These are phyloP conservation scores for Heliconius eleuchia DNA, from an alignment of 1,140 invertebrate genomes.

Conservation along the genomic window DNA sequence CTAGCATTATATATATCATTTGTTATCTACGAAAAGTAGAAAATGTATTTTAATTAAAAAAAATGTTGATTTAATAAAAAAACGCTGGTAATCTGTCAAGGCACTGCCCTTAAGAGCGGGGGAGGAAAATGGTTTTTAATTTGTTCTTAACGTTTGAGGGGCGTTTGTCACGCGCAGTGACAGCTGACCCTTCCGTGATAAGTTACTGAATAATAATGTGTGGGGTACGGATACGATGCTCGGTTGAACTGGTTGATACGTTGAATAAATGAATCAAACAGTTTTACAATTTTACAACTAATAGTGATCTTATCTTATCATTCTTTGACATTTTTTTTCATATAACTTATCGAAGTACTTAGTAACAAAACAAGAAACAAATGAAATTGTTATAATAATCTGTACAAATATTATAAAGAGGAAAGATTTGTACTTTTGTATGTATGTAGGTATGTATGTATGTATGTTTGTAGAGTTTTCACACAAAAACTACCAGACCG, in stretches of 20 bases:
- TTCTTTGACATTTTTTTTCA: too few relatives aligned
- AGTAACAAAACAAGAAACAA: too few relatives aligned
- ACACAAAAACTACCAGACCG: too few relatives aligned
- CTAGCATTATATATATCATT: too few relatives aligned
- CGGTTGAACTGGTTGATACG: background rate
- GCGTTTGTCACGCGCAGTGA: conserved; percentile 35
- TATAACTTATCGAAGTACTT: too few relatives aligned
- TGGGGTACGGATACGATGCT: conserved; percentile 13
- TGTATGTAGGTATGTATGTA: too few relatives aligned
- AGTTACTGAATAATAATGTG: conserved; percentile 34
- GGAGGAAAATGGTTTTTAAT: conserved; percentile 48
- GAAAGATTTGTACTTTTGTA: too few relatives aligned
- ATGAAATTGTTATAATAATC: too few relatives aligned
- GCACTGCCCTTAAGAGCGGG: conserved; percentile 9
- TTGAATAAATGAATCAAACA: background rate
- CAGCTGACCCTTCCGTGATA: conserved; percentile 31
- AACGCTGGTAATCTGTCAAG: background rate
- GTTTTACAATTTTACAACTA: too few relatives aligned
- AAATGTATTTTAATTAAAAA: background rate
- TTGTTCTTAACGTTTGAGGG: conserved; percentile 42
- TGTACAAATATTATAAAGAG: too few relatives aligned
- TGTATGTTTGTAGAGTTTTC: too few relatives aligned
- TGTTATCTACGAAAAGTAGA: background rate
- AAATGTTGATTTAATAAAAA: background rate
- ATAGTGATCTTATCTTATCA: too few relatives aligned